Evolutionary conservation across 2,797 vertebrate species (phyloP).

Genomic region (Anas bernieri): DNA sequence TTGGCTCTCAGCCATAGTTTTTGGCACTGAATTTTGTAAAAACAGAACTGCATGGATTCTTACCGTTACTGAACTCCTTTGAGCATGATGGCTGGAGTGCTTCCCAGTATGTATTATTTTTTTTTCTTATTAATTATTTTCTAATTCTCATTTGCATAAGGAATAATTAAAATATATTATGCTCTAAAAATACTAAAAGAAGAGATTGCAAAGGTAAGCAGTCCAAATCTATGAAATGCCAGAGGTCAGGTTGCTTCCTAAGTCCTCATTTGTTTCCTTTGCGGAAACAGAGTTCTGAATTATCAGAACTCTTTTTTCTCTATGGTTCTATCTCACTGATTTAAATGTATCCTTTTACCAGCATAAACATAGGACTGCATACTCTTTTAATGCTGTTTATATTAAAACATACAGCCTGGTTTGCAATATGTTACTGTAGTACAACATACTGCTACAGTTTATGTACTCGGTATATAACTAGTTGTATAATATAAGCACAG

Average conservation of each 20-base stretch:
- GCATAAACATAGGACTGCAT: not conserved
- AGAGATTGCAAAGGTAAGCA: not conserved
- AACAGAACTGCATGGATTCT: not conserved
- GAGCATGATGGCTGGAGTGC: not conserved
- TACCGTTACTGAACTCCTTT: not conserved
- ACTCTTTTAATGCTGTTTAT: not conserved
- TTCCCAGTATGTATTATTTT: not conserved
- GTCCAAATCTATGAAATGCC: not conserved
- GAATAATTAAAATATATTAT: not conserved
- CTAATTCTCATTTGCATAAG: not conserved
- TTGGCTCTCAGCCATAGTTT: not conserved
- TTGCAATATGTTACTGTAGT: not conserved
- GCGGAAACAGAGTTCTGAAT: not conserved
- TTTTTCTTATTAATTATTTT: not conserved
- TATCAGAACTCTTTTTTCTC: not conserved
- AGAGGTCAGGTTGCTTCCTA: not conserved
- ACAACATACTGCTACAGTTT: not conserved
- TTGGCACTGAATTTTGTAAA: not conserved
- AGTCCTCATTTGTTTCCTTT: not conserved
- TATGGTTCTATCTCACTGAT: not conserved
- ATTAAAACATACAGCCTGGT: not conserved
- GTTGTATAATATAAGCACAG: not conserved
- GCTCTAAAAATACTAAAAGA: not conserved
- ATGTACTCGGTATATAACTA: not conserved
- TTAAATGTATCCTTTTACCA: not conserved